Percentiles rank a stretch among this genome's conserved stretches.
Conservation (phyloP, 2,888 invertebrate genomes). For the Subacronicta megacephala region DNA sequence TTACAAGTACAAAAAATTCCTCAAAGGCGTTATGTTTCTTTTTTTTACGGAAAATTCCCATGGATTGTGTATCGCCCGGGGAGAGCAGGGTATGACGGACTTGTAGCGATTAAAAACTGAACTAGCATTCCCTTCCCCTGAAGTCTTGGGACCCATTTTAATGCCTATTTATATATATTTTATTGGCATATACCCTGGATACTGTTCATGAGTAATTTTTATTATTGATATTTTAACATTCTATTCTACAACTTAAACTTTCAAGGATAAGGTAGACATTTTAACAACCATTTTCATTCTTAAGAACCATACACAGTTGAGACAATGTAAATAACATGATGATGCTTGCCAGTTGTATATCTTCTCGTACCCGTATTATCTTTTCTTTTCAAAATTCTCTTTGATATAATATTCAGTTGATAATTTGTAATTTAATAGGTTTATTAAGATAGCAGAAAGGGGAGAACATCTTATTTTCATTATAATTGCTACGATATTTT, state of each 20-base stretch:
- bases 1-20: too few relatives aligned
- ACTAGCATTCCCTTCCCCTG: too few relatives aligned
- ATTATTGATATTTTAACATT: not conserved
- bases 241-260: slow-evolving; percentile 12
- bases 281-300: not conserved
- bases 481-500: slow-evolving; percentile 14
- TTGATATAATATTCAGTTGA: slow-evolving; percentile 30
- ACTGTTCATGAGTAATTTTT: slow-evolving; percentile 27
- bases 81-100: too few relatives aligned
- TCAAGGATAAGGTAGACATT: not conserved
- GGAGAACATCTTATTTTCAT: slow-evolving; percentile 31
- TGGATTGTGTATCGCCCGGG: too few relatives aligned
- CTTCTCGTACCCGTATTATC: slow-evolving; percentile 45
- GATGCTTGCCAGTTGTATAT: slow-evolving; percentile 43
- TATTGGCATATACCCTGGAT: slow-evolving; percentile 34
- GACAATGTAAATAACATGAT: slow-evolving; percentile 27
- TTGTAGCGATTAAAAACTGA: too few relatives aligned
- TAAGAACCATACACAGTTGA: slow-evolving; percentile 18
- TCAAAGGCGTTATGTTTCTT: too few relatives aligned
- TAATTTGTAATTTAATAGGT: slow-evolving; percentile 44
- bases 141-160: too few relatives aligned
- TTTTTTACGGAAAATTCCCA: too few relatives aligned
- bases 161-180: too few relatives aligned
- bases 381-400: slow-evolving; percentile 49
- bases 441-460: slow-evolving; percentile 40